These are phyloP conservation scores for Metaphire vulgaris DNA, from an alignment of 1,140 invertebrate species.

Conservation along the genomic window DNA sequence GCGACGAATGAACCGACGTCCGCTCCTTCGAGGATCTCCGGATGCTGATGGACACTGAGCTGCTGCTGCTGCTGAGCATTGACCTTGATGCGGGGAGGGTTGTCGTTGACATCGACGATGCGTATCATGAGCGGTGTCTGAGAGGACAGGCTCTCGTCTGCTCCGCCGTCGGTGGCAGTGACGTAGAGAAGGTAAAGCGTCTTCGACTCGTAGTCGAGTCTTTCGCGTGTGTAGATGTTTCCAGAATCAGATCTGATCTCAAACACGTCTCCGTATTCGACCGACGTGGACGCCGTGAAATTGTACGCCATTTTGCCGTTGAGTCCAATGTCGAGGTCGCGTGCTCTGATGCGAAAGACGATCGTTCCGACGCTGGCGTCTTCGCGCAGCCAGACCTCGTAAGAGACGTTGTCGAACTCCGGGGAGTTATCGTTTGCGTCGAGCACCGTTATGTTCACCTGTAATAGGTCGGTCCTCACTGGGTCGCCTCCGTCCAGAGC, in stretches of 20 bases:
- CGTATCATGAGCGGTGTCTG: not conserved
- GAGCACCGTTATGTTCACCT: conserved; percentile 19
- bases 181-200: conserved; percentile 5
- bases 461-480: conserved; percentile 1
- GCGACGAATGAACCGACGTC: conserved; percentile 63
- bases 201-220: conserved; percentile 10
- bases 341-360: not conserved
- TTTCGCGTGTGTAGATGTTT: not conserved
- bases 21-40: conserved; percentile 7
- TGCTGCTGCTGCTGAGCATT: conserved; percentile 5
- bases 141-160: conserved; percentile 6
- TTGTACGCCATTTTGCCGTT: conserved; percentile 12
- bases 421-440: conserved; percentile 25
- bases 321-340: conserved; percentile 12
- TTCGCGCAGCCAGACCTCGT: conserved; percentile 12
- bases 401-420: conserved; percentile 13
- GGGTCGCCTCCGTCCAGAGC: conserved; percentile 28
- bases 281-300: conserved; percentile 2
- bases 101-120: conserved; percentile 14
- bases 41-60: not conserved
- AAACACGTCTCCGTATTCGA: conserved; percentile 2
- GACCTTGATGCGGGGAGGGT: conserved; percentile 5
- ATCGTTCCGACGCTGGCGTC: conserved; percentile 7
- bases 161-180: not conserved
- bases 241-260: not conserved